These are phyloP conservation scores for Myotis yumanensis DNA, from an alignment of 2,113 vertebrate species.

Conservation along the genomic window DNA sequence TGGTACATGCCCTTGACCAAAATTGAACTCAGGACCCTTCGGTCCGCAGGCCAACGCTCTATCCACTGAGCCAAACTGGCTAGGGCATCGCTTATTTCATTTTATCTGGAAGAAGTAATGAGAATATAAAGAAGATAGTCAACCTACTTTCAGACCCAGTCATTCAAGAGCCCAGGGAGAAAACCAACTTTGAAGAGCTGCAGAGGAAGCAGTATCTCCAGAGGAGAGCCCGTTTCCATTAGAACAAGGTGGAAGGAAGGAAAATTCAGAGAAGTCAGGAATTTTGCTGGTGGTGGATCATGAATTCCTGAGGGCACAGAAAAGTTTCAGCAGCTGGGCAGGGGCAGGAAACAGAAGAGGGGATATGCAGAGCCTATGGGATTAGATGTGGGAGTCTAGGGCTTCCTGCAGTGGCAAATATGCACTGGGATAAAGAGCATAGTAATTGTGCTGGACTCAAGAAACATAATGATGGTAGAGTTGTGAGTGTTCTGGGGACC, in stretches of 20 bases:
- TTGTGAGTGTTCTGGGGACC: neutral
- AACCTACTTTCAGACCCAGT: neutral
- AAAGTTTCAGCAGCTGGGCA: neutral
- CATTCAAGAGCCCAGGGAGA: neutral
- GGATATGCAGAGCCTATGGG: neutral
- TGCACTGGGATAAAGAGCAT: neutral
- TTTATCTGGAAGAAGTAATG: neutral
- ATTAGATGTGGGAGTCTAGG: neutral
- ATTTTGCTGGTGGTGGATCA: neutral
- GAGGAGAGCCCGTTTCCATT: neutral
- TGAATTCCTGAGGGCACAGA: neutral
- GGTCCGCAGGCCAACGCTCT: no score
- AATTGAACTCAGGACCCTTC: no score
- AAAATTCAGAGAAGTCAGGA: constrained; percentile 20
- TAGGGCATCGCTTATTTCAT: no score
- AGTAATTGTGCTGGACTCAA: neutral
- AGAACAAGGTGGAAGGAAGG: neutral
- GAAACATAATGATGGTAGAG: neutral
- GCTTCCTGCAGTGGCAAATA: neutral
- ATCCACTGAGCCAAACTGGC: no score
- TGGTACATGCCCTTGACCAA: no score
- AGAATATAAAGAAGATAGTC: neutral
- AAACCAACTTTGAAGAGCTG: neutral
- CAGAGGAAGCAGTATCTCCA: neutral
- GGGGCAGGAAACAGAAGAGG: neutral